Evolutionary conservation across 2,888 invertebrate genomes (phyloP).

Genomic region (Drosophila longiperda): DNA sequence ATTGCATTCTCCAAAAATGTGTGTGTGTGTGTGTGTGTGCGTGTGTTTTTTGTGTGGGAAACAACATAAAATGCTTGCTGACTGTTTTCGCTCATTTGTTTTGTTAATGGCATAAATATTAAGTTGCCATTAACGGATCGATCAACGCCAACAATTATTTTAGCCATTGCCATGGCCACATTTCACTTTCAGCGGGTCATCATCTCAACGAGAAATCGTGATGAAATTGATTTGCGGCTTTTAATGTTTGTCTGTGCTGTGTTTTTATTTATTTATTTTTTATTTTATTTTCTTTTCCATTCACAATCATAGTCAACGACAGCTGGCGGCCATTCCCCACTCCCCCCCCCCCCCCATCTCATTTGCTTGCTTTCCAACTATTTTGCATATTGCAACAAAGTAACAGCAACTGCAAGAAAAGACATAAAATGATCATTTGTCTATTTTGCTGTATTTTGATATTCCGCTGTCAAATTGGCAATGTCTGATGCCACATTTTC

Average conservation of each 20-base stretch:
- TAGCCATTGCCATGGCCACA: conserved; percentile 75
- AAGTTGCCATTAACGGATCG: conserved; percentile 70
- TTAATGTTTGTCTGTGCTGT: conserved; percentile 43
- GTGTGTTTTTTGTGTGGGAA: conserved; percentile 43
- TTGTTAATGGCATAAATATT: conserved; percentile 75
- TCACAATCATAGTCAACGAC: conserved; percentile 64
- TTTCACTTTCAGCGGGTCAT: conserved; percentile 74
- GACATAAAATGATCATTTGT: conserved; percentile 62
- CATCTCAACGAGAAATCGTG: conserved; percentile 80
- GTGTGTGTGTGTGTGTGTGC: not conserved
- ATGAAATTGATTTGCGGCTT: conserved; percentile 81
- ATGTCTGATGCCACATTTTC: conserved; percentile 34
- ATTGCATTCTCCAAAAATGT: conserved; percentile 22
- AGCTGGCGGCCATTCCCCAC: conserved; percentile 28
- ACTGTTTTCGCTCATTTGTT: conserved; percentile 54
- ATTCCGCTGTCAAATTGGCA: conserved; percentile 76
- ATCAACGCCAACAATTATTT: conserved; percentile 28
- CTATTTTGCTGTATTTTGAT: conserved; percentile 61
- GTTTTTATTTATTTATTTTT: conserved; percentile 11
- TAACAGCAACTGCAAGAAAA: conserved; percentile 19
- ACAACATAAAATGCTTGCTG: not conserved
- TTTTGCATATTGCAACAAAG: conserved; percentile 66
- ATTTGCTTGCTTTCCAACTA: conserved; percentile 76
- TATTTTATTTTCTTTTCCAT: conserved; percentile 4
- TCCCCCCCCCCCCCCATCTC: conserved; percentile 33